Evolutionary conservation across 1,140 invertebrate species (phyloP), one percentile per base, ranked within the genome.

Genomic region (Colletes latitarsis): DNA sequence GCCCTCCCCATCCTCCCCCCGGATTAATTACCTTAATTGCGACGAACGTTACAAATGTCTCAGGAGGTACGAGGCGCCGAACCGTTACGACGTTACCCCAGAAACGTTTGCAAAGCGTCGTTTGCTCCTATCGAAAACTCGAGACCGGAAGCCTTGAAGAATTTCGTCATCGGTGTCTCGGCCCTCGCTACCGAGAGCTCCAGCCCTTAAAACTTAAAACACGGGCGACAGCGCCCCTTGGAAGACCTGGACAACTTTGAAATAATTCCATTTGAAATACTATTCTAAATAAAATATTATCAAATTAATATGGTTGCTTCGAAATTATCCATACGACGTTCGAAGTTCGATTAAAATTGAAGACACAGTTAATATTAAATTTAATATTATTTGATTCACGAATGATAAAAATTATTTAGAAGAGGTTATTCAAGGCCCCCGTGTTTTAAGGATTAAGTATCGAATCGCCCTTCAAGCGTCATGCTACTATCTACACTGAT

Each of bases 11-110:
- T n/a, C 6, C 71, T 17, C 8, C 8, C 39, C 9, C 70, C 15
- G 70, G 49, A 81, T 83, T 83, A 88, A 82, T 88, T 84, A 84
- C 69, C 87, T 84, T 90, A 89, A 86, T 93, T 89, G 86, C 82
- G 84, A 90, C 72, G 52, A 87, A 89, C 90, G 90, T 93, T 93
- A 90, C 92, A 92, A 93, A 92, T 92, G 90, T 93, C 88, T 93
- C 92, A 87, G n/a, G 63, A 77, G 70, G 83, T 67, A 57, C 60
- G 46, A 53, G 9, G 41, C 63, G 57, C 15, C 57, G 41, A 60
- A 15, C n/a, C 12, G 60, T 17, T 17, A 5, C 43, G 6, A 1
- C 30, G 41, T 17, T 39, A 91, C 89, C 89, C 82, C 85, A 87
- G 91, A 93, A 92, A 92, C 89, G 88, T 92, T 93, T 91, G 90